A percentile compares a stretch with the other conserved stretches of the same genome.
phyloP scores from a whole-genome alignment of 2,113 vertebrate genomes.

The Isurus oxyrinchus region DNA sequence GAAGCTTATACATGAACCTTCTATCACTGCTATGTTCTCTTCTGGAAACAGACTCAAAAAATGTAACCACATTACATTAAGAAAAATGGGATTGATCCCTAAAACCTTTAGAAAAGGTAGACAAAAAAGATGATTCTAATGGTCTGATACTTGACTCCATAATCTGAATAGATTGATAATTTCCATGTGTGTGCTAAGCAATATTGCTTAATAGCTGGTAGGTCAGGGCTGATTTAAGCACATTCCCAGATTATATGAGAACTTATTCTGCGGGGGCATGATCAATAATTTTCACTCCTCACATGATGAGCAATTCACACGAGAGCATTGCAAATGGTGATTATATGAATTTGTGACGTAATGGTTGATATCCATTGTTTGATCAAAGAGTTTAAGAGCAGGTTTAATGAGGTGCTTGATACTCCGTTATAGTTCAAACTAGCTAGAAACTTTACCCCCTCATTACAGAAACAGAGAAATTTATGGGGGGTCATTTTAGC shows the following conservation, averaged over 20 bases:
- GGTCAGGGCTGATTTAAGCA: not conserved
- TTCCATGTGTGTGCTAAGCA: not conserved
- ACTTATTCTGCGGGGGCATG: not conserved
- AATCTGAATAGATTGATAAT: not conserved
- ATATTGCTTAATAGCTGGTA: not conserved
- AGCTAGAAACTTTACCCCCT: not conserved
- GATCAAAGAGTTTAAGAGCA: not conserved
- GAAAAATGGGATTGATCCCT: not conserved
- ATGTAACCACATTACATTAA: not conserved
- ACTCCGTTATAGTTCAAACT: not conserved
- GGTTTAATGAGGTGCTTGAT: not conserved
- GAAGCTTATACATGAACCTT: conserved; percentile 25
- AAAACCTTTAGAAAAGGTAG: not conserved
- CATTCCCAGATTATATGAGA: not conserved
- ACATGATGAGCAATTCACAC: not conserved
- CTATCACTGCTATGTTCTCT: conserved; percentile 2
- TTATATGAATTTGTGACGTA: not conserved
- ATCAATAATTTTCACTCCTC: not conserved
- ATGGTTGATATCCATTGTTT: not conserved
- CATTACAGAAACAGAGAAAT: not conserved
- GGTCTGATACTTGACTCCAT: not conserved
- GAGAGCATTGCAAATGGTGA: not conserved
- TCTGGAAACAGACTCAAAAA: conserved; percentile 16
- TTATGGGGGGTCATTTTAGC: not conserved
- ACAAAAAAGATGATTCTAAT: not conserved